Evolutionary conservation across 1,140 invertebrate species (phyloP).

Genomic region (Diorhabda elongata): DNA sequence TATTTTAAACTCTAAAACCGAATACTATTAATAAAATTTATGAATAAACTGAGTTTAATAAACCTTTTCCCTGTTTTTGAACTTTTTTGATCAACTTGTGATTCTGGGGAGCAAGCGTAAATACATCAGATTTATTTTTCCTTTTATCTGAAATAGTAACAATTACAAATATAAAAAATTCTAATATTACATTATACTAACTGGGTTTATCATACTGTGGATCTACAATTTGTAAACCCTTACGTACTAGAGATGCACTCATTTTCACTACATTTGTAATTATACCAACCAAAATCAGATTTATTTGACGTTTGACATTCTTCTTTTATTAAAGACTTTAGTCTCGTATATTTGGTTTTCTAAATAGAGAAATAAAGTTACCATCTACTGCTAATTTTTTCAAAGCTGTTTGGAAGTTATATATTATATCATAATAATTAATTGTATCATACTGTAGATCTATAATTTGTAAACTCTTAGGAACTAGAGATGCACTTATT

Average conservation of each 20-base stretch:
- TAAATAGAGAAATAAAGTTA: no score
- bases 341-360: no score
- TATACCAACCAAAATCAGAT: no score
- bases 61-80: conserved; percentile 33
- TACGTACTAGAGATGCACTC: conserved; percentile 50
- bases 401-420: no score
- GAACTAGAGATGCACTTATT: no score
- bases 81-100: conserved; percentile 31
- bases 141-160: conserved; percentile 9
- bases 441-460: no score
- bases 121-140: conserved; percentile 30
- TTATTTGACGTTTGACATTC: no score
- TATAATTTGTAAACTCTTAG: no score
- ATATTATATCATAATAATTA: no score
- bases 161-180: background rate
- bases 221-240: conserved; percentile 50
- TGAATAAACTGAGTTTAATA: background rate
- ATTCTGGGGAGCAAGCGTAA: conserved; percentile 34
- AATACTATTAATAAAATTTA: conserved; percentile 9
- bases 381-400: no score
- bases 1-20: conserved; percentile 31
- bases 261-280: conserved; percentile 35
- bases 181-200: background rate
- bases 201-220: conserved; percentile 19
- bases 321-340: no score